These are phyloP conservation scores for Berghia stephanieae DNA, from an alignment of 1,140 invertebrate genomes.

Conservation along the genomic window DNA sequence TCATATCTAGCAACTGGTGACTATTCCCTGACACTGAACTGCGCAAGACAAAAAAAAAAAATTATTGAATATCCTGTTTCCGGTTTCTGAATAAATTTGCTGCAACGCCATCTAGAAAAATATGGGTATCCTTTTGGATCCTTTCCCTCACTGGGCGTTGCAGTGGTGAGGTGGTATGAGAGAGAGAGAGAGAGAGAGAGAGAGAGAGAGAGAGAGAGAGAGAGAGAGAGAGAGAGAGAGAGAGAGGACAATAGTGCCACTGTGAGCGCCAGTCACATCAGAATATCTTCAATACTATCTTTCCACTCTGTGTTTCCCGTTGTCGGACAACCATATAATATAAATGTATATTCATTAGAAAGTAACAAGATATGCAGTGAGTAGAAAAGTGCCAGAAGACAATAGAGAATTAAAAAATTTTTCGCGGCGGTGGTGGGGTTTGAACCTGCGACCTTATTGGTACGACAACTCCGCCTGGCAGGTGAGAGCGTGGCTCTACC, in stretches of 20 bases:
- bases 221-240: neutral
- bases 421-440: no score
- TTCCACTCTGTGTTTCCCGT: neutral
- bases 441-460: no score
- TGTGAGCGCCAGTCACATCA: neutral
- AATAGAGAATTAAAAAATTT: no score
- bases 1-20: conserved; percentile 62
- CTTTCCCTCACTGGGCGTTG: neutral
- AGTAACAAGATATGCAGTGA: no score
- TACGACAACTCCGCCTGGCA: no score
- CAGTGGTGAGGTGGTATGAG: neutral
- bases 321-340: no score
- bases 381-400: no score
- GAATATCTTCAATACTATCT: neutral
- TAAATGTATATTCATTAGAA: neutral
- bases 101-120: conserved; percentile 37
- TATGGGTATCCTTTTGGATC: neutral
- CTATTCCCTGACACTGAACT: no score
- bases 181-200: neutral
- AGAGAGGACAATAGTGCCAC: neutral
- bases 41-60: conserved; percentile 57
- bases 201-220: neutral
- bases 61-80: conserved; percentile 55
- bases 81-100: conserved; percentile 42
- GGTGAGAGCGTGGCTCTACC: no score